Evolutionary conservation across 2,113 vertebrate genomes (phyloP).

Genomic region (Mastomys natalensis): DNA sequence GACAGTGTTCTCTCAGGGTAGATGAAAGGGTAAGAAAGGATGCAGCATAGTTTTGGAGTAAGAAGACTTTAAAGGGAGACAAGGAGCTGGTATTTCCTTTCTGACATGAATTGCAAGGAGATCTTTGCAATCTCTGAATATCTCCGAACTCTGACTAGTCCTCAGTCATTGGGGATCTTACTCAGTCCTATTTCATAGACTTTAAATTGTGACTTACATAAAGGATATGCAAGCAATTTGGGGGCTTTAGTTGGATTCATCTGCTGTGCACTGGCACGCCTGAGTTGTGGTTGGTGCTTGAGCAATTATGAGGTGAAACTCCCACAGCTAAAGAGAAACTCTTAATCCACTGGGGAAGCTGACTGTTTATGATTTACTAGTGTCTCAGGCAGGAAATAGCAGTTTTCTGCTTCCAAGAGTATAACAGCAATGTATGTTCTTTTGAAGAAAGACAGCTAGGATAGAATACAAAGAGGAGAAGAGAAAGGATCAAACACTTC

Average conservation of each 20-base stretch:
- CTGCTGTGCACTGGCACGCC: neutral
- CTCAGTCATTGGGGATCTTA: neutral
- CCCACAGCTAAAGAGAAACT: neutral
- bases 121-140: neutral
- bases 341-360: neutral
- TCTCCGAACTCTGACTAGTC: neutral
- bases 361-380: neutral
- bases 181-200: neutral
- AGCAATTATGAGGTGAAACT: conserved; percentile 6
- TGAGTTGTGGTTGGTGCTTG: neutral
- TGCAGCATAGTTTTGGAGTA: neutral
- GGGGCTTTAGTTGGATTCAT: neutral
- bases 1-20: neutral
- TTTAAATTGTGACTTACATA: neutral
- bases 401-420: neutral
- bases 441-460: neutral
- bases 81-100: neutral
- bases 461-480: neutral
- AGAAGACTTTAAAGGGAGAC: neutral
- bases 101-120: neutral
- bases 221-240: neutral
- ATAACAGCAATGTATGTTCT: neutral
- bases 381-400: neutral
- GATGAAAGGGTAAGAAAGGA: neutral
- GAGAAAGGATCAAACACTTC: neutral